Percentiles rank a stretch among this genome's conserved stretches.
Conservation (phyloP, 1,140 invertebrate genomes). For the Adoxophyes honmai region DNA sequence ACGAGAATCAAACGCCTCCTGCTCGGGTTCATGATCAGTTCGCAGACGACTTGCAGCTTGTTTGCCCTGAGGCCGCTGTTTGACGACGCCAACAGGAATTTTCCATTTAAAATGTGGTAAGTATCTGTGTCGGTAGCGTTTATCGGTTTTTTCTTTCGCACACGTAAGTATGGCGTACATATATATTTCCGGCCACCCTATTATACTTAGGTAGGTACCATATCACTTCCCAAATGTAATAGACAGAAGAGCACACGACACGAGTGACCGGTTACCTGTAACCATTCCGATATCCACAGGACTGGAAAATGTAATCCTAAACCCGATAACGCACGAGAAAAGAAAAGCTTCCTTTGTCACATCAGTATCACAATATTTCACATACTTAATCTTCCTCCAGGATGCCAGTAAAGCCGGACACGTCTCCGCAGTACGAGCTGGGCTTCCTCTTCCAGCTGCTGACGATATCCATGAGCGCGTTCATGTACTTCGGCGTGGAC, state of each 20-base stretch:
- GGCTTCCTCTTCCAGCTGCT: slow-evolving; percentile 54
- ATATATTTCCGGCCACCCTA: no score
- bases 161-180: no score
- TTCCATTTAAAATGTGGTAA: slow-evolving; percentile 70
- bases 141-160: no score
- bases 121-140: not conserved
- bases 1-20: slow-evolving; percentile 51
- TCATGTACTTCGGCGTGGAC: slow-evolving; percentile 66
- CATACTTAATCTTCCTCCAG: slow-evolving; percentile 24
- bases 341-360: no score
- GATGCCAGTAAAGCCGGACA: slow-evolving; percentile 56
- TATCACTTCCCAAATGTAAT: no score
- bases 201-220: no score
- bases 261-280: no score
- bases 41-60: slow-evolving; percentile 50
- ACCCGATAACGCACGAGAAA: no score
- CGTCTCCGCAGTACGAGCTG: slow-evolving; percentile 47
- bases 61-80: slow-evolving; percentile 62
- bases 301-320: no score
- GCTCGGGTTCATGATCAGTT: slow-evolving; percentile 57
- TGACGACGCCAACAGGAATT: slow-evolving; percentile 49
- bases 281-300: no score
- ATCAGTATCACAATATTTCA: no score
- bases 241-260: no score
- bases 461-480: slow-evolving; percentile 59